A percentile compares a stretch with the other conserved stretches of the same genome.
phyloP scores from a whole-genome alignment of 2,888 invertebrate genomes.

The Polia nebulosa region DNA sequence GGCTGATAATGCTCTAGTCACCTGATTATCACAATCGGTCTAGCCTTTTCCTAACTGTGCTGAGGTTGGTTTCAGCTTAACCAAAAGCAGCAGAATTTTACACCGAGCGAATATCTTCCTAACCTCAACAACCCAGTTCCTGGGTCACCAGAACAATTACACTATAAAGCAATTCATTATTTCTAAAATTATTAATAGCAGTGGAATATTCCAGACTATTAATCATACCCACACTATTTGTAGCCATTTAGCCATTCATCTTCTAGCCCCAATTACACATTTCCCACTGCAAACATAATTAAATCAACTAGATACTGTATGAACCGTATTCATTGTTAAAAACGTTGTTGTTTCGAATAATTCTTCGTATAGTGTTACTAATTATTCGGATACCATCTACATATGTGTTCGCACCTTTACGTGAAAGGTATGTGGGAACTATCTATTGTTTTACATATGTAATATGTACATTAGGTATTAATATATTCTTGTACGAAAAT shows the following conservation, averaged over 20 bases:
- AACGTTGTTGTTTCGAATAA: constrained; percentile 54
- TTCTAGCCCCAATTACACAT: constrained; percentile 32
- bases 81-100: too few species aligned
- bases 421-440: constrained; percentile 62
- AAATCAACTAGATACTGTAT: constrained; percentile 51
- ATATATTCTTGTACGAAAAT: constrained; percentile 50
- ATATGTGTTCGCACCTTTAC: constrained; percentile 65
- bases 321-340: constrained; percentile 58
- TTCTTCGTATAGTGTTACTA: constrained; percentile 54
- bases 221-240: constrained; percentile 30
- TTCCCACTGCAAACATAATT: constrained; percentile 55
- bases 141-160: not conserved
- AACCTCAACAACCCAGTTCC: not conserved
- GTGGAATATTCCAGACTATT: not conserved
- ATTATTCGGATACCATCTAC: constrained; percentile 62
- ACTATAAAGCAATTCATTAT: not conserved
- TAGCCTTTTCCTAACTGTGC: too few species aligned
- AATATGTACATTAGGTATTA: constrained; percentile 55
- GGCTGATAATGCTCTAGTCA: too few species aligned
- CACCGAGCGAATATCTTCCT: not conserved
- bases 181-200: not conserved
- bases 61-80: too few species aligned
- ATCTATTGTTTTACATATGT: constrained; percentile 54
- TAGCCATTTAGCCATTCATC: constrained; percentile 27
- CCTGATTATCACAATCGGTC: too few species aligned